These are phyloP conservation scores for Bombus cullumanus DNA, from an alignment of 1,140 invertebrate species.

Conservation along the genomic window DNA sequence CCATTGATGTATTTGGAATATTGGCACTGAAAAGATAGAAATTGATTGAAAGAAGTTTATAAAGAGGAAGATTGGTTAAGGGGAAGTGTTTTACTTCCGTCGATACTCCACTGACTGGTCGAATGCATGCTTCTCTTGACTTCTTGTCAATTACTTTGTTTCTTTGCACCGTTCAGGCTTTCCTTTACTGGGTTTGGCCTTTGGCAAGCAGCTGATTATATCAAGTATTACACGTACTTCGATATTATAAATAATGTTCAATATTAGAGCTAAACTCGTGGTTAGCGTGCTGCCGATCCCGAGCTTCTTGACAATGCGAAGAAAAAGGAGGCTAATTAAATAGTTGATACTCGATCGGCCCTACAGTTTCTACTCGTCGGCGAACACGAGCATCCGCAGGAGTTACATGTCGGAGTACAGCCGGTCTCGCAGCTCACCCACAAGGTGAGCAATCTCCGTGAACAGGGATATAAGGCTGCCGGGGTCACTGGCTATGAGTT, in stretches of 20 bases:
- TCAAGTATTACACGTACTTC: not conserved
- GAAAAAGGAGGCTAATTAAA: constrained; percentile 8
- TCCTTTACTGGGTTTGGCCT: not conserved
- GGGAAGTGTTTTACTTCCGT: not conserved
- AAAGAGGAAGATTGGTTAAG: not conserved
- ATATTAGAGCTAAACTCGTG: not conserved
- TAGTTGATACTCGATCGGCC: constrained; percentile 58
- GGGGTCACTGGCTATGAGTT: not conserved
- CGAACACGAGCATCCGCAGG: constrained; percentile 58
- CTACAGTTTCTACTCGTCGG: constrained; percentile 66
- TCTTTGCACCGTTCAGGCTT: not conserved
- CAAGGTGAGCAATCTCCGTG: constrained; percentile 68
- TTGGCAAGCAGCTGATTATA: not conserved
- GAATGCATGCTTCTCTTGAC: too few relatives aligned
- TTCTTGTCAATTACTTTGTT: not conserved
- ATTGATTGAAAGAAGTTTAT: not conserved
- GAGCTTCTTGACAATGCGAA: not conserved
- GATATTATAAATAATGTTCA: not conserved
- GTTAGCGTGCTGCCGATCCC: constrained; percentile 43
- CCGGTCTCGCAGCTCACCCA: constrained; percentile 68
- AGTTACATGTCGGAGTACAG: constrained; percentile 65
- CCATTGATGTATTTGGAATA: not conserved
- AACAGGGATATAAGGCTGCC: not conserved
- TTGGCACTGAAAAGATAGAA: not conserved
- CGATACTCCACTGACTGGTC: constrained; percentile 6